Evolutionary conservation across 23 tunicate species (phyloP).

Genomic region (Halocynthia aurantium): DNA sequence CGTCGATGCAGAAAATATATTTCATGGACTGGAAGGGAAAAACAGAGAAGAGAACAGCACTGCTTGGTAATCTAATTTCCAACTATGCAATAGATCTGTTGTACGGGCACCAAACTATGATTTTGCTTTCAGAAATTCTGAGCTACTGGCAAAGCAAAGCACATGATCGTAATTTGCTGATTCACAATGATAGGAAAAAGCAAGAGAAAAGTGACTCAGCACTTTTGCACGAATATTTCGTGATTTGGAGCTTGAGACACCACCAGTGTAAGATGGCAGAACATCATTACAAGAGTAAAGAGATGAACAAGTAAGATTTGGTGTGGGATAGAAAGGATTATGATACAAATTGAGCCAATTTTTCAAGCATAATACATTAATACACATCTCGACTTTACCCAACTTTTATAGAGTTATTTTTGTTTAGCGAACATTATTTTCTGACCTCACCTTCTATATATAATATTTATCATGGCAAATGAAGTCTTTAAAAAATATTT

Average conservation of each 20-base stretch:
- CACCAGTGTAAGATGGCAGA: background rate
- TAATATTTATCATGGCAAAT: too few relatives aligned
- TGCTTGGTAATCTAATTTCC: background rate
- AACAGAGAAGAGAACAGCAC: background rate
- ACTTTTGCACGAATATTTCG: background rate
- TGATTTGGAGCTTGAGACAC: background rate
- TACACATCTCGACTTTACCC: too few relatives aligned
- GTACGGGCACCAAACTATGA: too few relatives aligned
- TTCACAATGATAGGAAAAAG: background rate
- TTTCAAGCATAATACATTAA: too few relatives aligned
- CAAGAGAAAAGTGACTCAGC: background rate
- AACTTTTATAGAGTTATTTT: too few relatives aligned
- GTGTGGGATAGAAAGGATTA: too few relatives aligned
- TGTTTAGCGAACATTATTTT: too few relatives aligned
- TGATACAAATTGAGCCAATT: too few relatives aligned
- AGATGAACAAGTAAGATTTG: background rate
- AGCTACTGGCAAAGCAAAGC: background rate
- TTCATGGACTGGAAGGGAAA: background rate
- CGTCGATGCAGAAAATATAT: too few relatives aligned
- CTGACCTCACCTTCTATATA: too few relatives aligned
- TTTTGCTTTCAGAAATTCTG: slow-evolving; percentile 5
- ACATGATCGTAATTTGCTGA: background rate
- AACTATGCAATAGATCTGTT: background rate
- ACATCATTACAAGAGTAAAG: background rate
- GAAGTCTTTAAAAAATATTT: too few relatives aligned